Evolutionary conservation across 2,113 vertebrate genomes (phyloP), one percentile per base, ranked within the genome.

Genomic region (Poeciliopsis retropinna): DNA sequence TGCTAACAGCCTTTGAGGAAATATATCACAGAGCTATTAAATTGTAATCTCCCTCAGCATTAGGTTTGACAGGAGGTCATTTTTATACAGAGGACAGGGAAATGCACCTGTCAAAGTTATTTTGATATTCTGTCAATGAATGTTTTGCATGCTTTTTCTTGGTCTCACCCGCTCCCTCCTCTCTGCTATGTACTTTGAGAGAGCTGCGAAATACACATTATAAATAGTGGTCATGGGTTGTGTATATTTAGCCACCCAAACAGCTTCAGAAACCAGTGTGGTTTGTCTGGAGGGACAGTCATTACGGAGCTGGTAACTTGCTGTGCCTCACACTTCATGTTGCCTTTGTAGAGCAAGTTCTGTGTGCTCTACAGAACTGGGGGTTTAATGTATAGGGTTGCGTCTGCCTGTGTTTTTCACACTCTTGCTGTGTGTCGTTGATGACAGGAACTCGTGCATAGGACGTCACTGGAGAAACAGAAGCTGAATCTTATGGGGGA

Each of bases 401-500:
- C 76, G 60, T 70, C 37, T 69, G 60, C 71, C 66, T 72, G 66
- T 76, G 75, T 83, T 31, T 11, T 72, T 72, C 70, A 69, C 64
- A 71, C 60, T 86, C 41, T 63, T n/a, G 47, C 60, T 80, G 31
- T 78, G 4, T 84, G 68, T 88, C 82, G 60, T 84, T 84, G 87
- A 83, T 84, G 88, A 54, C 91, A 98, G 97, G 98, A 99, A 91
- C 90, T 99, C 81, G 89, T 97, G 79, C 97, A 96, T 87, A 96
- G 96, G 77, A 96, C 96, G 31, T 95, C 95, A 3, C 95, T 99
- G 1, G 97, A 99, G 92, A 96, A 93, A 41, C 97, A 99, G 92
- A 99, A 99, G 90, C 92, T 96, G 17, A 96, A 96, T 94, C 94
- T 99, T 75, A 96, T 96, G 95, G 96, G 96, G 79, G 97, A 99